Evolutionary conservation across 2,888 invertebrate species (phyloP), one percentile per base, ranked within the genome.

Genomic region (Panzeria rudis): DNA sequence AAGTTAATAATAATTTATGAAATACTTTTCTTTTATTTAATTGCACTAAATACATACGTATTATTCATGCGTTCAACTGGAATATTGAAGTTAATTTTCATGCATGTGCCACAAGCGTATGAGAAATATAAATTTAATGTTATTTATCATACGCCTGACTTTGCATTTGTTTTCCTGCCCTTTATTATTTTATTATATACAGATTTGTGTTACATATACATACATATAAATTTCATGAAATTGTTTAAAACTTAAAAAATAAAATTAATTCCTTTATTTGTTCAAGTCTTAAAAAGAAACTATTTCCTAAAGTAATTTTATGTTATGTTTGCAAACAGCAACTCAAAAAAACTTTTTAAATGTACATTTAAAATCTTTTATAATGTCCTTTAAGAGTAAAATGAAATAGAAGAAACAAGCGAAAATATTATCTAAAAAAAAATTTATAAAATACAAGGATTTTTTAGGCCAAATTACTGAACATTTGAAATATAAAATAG

Each of bases 141-240:
- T 61, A 79, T 62, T 35, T 50, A 32, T 71, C 35, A 71, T 71
- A 72, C 79, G 62, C 9, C n/a, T 20, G 17, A 1, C 20, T 50
- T 17, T 7, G 20, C 20, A 20, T 9, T 50, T 20, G 5, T 20
- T 50, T 25, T 25, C 7, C 25, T 5, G 25, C 2, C 13, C 6
- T 29, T 25, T 15, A 54, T 25, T 6, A 25, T 17, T 17, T n/a
- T 56, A 17, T 59, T 59, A 17, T 32, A 9, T 17, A 32, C 0
- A 9, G 11, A 13, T 50, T 9, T 20, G 11, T 5, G 23, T 52
- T 52, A 52, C n/a, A 47, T 50, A 1, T 50, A 38, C 29, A 29
- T 29, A 29, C n/a, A n/a, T 35, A 35, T 8, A 35, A 35, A 35
- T 35, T 35, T 35, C 8, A 20, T 6, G 7, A 50, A 13, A 59